Base-by-base conservation (phyloP, 2,113 vertebrate species). In the Cisticola juncidis region DNA sequence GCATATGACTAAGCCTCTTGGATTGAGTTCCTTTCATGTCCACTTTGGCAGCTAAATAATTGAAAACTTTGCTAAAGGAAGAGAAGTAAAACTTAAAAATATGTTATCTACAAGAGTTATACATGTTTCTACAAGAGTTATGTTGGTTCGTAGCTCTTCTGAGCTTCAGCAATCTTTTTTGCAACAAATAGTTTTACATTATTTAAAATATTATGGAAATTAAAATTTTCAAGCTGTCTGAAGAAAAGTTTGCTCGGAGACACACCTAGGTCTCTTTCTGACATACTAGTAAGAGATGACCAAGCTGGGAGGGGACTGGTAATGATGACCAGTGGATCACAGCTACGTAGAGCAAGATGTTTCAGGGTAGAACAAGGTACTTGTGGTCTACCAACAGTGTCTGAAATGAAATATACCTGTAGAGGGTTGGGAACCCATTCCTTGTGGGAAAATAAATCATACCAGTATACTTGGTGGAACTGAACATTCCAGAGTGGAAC, bases 31-130 rank as follows among this genome's bases (percentile, higher is more conserved):
- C 85, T 82, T 79, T 65, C 25, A 38, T 38, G 50, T 85, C 70
- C 79, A 35, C 58, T 72, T 95, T 81, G 84, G 50, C 81, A 96
- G 61, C n/a, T 78, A 88, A 85, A 95, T 95, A 95, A 91, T 94
- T 86, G 70, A 85, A 64, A 92, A 89, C n/a, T 80, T 94, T 80
- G 38, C 26, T 86, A 47, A 70, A 92, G 85, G n/a, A 83, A 81
- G 42, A 83, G 25, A 94, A 86, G 69, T 60, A 88, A 84, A 92
- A 64, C 33, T 53, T 74, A 31, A 58, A 77, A 90, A 82, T 81
- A 47, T 38, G 31, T 68, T 85, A 47, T 77, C 42, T 80, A 36
- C 17, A 64, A 51, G 28, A 26, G 9, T 56, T 61, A 14, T 57
- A 38, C 11, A 38, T 38, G 38, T 38, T 38, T 77, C 42, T 80